Evolutionary conservation across 2,113 vertebrate genomes (phyloP).

Genomic region (Mirza zaza): DNA sequence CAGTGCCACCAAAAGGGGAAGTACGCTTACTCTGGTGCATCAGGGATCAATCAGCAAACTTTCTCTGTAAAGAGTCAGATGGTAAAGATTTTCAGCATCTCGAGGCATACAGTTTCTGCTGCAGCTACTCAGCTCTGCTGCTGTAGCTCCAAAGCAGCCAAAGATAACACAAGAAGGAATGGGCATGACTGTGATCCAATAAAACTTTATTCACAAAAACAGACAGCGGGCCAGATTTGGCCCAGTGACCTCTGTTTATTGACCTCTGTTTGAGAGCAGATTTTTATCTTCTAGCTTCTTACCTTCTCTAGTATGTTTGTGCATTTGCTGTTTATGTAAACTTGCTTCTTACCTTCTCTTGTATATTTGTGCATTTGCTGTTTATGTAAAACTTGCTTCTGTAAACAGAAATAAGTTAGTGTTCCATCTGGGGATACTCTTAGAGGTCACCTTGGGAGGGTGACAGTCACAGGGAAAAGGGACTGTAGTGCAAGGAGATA

Average conservation of each 20-base stretch:
- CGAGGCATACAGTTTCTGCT: background rate
- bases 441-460: background rate
- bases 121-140: background rate
- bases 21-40: background rate
- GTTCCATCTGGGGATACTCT: background rate
- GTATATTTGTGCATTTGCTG: background rate
- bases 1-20: background rate
- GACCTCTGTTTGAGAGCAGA: background rate
- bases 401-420: background rate
- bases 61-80: background rate
- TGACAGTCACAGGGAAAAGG: background rate
- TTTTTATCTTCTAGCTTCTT: background rate
- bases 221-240: background rate
- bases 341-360: background rate
- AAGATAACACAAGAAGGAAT: background rate
- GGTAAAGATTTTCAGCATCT: background rate
- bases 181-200: background rate
- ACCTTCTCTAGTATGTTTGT: background rate
- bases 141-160: background rate
- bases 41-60: background rate
- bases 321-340: background rate
- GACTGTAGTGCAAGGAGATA: background rate
- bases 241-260: background rate
- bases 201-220: background rate
- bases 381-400: background rate